Base-by-base conservation (phyloP, 2,888 invertebrate genomes). In the Volucella zonaria region DNA sequence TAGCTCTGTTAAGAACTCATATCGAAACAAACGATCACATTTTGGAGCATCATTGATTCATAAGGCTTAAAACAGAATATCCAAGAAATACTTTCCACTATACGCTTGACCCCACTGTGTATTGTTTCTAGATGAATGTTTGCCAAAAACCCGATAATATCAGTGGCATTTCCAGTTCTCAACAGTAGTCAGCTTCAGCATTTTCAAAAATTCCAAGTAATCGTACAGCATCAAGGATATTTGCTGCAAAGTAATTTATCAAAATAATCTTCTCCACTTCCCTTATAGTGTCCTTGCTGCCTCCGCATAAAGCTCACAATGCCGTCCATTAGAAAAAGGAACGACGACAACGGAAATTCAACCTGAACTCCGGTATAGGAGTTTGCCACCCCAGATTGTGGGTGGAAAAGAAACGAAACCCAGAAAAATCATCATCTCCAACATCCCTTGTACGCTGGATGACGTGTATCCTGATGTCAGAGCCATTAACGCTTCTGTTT, bases 401-500 rank as follows among this genome's bases (percentile, higher is more conserved):
- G 66, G 85, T 76, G 73, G 73, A 68, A 73, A 38, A 56, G 47
- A 15, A 47, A 59, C 52, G 12, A 66, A 71, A 76, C 76, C 67
- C 85, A 81, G 76, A 85, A 85, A 81, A 85, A 81, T 85, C 81
- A 81, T 80, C 80, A 75, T 73, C 76, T 58, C 79, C 64, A 79
- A 52, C 64, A 68, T 52, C 52, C 52, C 68, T 15, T 31, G 47
- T 40, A 23, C 47, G 18, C 9, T 64, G 51, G 40, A 47, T 49
- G 71, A 66, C 80, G 67, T 62, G 58, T 76, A 68, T 81, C 76
- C 85, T 76, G 85, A 80, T 83, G 75, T 45, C 67, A 81, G 40
- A 64, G 80, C 87, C 87, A 88, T 88, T 88, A 88, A 86, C 87
- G 87, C 83, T 87, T 82, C 79, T 87, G 86, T 87, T 87, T 87